phyloP scores from a whole-genome alignment of 2,888 invertebrate species.

The Acanthosoma haemorrhoidale region DNA sequence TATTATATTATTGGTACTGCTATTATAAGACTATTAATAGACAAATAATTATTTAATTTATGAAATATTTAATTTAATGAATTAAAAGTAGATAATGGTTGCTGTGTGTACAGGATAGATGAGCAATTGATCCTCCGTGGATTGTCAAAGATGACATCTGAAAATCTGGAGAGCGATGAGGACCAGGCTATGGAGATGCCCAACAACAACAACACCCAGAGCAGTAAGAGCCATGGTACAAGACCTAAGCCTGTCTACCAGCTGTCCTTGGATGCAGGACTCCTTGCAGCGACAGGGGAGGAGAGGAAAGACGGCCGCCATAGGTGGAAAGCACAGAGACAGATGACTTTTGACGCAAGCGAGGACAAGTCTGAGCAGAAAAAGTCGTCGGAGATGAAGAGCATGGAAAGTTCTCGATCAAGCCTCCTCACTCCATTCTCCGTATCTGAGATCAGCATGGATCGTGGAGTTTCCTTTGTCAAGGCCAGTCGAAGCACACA shows the following conservation, averaged over 20 bases:
- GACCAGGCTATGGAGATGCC: constrained; percentile 30
- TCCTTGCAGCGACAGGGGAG: constrained; percentile 33
- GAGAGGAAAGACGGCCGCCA: constrained; percentile 23
- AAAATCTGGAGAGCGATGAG: constrained; percentile 39
- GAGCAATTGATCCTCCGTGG: constrained; percentile 55
- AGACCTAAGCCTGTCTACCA: constrained; percentile 37
- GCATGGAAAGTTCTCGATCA: constrained; percentile 19
- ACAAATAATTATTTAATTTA: too few relatives aligned
- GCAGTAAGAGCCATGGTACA: not conserved
- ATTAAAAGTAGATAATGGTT: too few relatives aligned
- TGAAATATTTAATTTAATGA: too few relatives aligned
- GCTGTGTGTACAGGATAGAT: constrained; percentile 59
- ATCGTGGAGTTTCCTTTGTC: constrained; percentile 39
- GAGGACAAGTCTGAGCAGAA: constrained; percentile 35
- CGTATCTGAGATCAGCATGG: constrained; percentile 38
- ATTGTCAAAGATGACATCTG: constrained; percentile 41
- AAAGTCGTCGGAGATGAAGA: constrained; percentile 23
- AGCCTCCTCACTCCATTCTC: constrained; percentile 39
- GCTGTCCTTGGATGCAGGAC: constrained; percentile 41
- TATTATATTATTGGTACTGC: too few relatives aligned
- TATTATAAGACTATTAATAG: too few relatives aligned
- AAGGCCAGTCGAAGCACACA: constrained; percentile 39
- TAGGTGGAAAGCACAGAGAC: constrained; percentile 39
- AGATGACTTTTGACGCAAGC: constrained; percentile 41
- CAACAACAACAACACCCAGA: constrained; percentile 18